phyloP scores from a whole-genome alignment of 2,113 vertebrate species.

The Labrus mixtus region DNA sequence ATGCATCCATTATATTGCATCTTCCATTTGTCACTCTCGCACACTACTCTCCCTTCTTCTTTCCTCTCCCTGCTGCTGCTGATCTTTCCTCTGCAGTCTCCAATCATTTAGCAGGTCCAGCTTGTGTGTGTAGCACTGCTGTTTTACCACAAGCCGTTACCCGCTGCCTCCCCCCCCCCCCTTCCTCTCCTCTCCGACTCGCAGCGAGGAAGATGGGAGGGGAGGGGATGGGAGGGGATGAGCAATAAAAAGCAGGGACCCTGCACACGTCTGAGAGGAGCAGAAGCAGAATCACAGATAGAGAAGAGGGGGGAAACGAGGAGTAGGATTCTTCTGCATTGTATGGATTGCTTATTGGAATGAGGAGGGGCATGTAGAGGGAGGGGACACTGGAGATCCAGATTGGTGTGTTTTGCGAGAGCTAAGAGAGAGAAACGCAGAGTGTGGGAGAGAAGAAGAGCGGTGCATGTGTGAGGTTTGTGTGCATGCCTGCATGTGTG shows the following conservation, averaged over 20 bases:
- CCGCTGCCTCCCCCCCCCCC: conserved; percentile 27
- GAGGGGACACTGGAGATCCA: conserved; percentile 58
- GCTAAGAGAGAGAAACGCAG: conserved; percentile 27
- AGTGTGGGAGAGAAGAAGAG: conserved; percentile 29
- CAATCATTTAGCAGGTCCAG: conserved; percentile 57
- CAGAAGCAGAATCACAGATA: conserved; percentile 28
- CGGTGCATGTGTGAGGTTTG: not conserved
- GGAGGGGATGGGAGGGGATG: conserved; percentile 59
- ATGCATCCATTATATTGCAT: not conserved
- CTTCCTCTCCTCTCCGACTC: conserved; percentile 1
- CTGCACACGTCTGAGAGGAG: conserved; percentile 66
- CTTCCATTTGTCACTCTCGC: conserved; percentile 2
- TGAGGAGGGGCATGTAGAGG: conserved; percentile 68
- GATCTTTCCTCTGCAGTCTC: conserved; percentile 45
- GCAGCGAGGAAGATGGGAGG: conserved; percentile 58
- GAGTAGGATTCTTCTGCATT: conserved; percentile 61
- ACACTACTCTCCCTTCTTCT: not conserved
- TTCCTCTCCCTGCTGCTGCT: conserved; percentile 26
- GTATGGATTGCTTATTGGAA: conserved; percentile 59
- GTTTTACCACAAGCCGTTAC: conserved; percentile 62
- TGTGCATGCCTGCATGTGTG: conserved; percentile 35
- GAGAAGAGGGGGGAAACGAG: conserved; percentile 23
- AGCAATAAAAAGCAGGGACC: conserved; percentile 76
- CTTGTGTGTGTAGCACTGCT: conserved; percentile 42
- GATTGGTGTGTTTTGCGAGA: conserved; percentile 35